These are phyloP conservation scores for Meriones unguiculatus DNA, from an alignment of 2,113 vertebrate species.

Conservation along the genomic window DNA sequence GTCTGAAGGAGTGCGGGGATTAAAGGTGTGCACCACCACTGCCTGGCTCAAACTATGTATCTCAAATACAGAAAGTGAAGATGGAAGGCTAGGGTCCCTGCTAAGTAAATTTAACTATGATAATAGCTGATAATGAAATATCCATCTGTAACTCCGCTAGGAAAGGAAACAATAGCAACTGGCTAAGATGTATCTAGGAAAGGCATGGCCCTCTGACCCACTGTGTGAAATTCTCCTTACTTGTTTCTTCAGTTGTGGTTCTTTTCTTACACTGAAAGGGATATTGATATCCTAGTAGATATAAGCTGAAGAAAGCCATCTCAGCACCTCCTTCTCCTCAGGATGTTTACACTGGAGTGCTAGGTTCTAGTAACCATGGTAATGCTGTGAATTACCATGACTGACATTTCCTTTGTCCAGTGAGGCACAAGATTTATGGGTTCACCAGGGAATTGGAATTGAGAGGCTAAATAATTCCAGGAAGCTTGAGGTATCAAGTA, in stretches of 20 bases:
- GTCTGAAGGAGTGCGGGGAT: neutral
- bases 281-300: constrained; percentile 88
- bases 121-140: neutral
- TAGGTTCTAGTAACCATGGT: constrained; percentile 77
- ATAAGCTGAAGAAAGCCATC: constrained; percentile 90
- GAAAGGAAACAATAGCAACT: constrained; percentile 18
- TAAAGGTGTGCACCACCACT: no score
- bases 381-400: constrained; percentile 36
- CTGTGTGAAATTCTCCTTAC: constrained; percentile 58
- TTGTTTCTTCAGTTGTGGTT: constrained; percentile 62
- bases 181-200: neutral
- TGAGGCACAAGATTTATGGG: constrained; percentile 38
- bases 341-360: constrained; percentile 39
- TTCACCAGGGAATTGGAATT: constrained; percentile 24
- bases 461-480: constrained; percentile 26
- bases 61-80: constrained; percentile 5
- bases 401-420: constrained; percentile 47
- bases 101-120: constrained; percentile 16
- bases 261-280: constrained; percentile 83
- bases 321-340: constrained; percentile 24
- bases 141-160: neutral
- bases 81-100: neutral
- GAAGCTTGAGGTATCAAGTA: constrained; percentile 20
- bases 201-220: neutral
- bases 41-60: neutral